These are phyloP conservation scores for Synanthedon andrenaeformis DNA, from an alignment of 2,888 invertebrate species.

Conservation along the genomic window DNA sequence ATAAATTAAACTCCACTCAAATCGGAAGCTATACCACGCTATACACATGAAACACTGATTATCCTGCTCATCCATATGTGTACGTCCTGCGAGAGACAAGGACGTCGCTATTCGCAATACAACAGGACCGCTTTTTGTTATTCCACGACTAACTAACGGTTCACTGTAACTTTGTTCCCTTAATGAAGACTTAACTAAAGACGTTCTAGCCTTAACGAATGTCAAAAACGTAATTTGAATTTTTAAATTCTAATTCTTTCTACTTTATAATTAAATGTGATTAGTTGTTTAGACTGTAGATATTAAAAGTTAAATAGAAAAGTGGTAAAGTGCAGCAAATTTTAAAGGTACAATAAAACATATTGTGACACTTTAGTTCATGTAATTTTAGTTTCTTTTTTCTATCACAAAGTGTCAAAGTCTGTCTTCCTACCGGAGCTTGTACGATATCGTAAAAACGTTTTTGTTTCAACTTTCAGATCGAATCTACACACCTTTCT, in stretches of 20 bases:
- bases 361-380: no score
- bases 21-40: conserved; percentile 47
- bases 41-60: conserved; percentile 39
- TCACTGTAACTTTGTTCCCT: conserved; percentile 51
- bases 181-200: conserved; percentile 42
- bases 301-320: no score
- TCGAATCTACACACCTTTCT: no score
- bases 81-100: conserved; percentile 37
- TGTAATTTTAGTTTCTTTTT: not conserved
- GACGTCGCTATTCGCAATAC: conserved; percentile 39
- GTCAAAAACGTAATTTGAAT: no score
- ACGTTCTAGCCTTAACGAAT: conserved; percentile 22
- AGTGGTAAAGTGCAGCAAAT: no score
- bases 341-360: no score
- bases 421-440: no score
- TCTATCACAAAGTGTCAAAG: no score
- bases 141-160: conserved; percentile 51
- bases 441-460: no score
- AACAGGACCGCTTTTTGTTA: conserved; percentile 58
- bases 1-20: conserved; percentile 65
- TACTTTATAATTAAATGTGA: not conserved
- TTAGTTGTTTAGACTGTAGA: not conserved
- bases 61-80: conserved; percentile 41
- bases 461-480: no score
- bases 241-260: not conserved